A percentile compares a stretch with the other conserved stretches of the same genome.
These are phyloP conservation scores for Tridacna crocea DNA, from an alignment of 2,888 invertebrate species.

Conservation along the genomic window DNA sequence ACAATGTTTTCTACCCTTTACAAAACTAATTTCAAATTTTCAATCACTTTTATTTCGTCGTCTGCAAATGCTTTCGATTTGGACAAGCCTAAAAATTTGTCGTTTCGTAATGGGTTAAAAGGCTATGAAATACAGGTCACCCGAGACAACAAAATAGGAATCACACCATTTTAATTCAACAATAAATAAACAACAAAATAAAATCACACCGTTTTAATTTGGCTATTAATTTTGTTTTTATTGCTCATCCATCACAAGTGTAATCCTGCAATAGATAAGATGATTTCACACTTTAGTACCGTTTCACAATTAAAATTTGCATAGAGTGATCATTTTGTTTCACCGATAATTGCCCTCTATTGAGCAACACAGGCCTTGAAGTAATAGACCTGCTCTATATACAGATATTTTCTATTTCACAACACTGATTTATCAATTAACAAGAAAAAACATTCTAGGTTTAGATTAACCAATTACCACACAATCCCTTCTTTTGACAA, in stretches of 20 bases:
- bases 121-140: no score
- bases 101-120: no score
- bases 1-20: no score
- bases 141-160: neutral
- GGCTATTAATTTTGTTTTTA: conserved; percentile 19
- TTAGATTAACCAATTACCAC: no score
- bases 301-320: conserved; percentile 26
- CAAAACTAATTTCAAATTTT: no score
- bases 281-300: conserved; percentile 21
- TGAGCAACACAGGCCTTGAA: neutral
- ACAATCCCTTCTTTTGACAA: no score
- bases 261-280: conserved; percentile 17
- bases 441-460: no score
- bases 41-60: no score
- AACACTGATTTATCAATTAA: no score
- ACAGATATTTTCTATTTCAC: no score
- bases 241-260: conserved; percentile 14
- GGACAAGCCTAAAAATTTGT: no score
- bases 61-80: no score
- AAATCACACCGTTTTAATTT: neutral
- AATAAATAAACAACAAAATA: neutral
- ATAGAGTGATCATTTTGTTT: conserved; percentile 19
- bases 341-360: conserved; percentile 1
- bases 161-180: neutral
- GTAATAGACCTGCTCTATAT: neutral